Percentiles rank a stretch among this genome's conserved stretches.
phyloP scores from a whole-genome alignment of 2,888 invertebrate species.

The Drosophila phalerata region DNA sequence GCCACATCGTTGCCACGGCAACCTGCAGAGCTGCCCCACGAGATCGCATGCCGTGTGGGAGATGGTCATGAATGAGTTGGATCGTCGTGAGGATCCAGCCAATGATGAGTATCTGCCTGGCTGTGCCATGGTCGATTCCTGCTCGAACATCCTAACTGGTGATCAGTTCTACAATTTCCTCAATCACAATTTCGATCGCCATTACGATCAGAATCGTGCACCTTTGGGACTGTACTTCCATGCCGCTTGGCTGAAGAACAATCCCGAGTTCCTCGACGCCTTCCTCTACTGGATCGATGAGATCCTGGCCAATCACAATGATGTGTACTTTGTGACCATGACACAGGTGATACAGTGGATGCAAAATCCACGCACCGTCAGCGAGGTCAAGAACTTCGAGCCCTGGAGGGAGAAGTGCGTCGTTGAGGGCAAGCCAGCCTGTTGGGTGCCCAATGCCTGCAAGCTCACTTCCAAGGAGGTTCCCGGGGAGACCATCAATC shows the following conservation, averaged over 20 bases:
- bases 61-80: conserved; percentile 97
- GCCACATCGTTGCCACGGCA: conserved; percentile 97
- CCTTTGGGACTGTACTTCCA: conserved; percentile 96
- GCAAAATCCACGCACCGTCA: conserved; percentile 94
- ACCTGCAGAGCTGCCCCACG: conserved; percentile 95
- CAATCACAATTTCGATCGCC: conserved; percentile 96
- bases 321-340: conserved; percentile 97
- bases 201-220: conserved; percentile 95
- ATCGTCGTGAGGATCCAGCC: conserved; percentile 95
- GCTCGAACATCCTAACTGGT: conserved; percentile 95
- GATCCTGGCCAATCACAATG: conserved; percentile 92
- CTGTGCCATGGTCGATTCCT: conserved; percentile 97
- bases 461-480: conserved; percentile 96
- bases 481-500: conserved; percentile 96
- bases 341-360: conserved; percentile 99
- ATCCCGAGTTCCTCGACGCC: conserved; percentile 96
- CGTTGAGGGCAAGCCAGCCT: conserved; percentile 93
- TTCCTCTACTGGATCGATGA: conserved; percentile 98
- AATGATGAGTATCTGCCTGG: conserved; percentile 96
- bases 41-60: conserved; percentile 98
- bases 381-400: conserved; percentile 96
- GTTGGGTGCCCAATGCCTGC: conserved; percentile 96
- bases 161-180: conserved; percentile 98
- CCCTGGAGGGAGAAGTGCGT: conserved; percentile 97
- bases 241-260: conserved; percentile 96